Conservation (phyloP, 2,797 vertebrate species). For the Scleropages formosus region DNA sequence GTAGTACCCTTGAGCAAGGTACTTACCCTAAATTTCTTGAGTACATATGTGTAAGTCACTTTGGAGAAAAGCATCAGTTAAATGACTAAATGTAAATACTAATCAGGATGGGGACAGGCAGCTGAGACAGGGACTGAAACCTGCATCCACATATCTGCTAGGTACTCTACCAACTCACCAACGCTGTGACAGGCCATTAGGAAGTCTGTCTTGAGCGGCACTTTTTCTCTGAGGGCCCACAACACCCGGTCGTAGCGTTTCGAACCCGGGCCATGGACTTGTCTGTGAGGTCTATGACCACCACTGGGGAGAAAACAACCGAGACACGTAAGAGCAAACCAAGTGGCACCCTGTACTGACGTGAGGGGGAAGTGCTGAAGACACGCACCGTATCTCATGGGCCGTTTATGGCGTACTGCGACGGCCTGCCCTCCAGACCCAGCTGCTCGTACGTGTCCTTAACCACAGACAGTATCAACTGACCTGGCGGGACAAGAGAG, state of each 20-base stretch:
- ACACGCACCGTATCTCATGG: constrained; percentile 78
- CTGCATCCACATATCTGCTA: too few relatives aligned
- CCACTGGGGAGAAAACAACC: constrained; percentile 64
- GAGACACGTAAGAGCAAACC: constrained; percentile 5
- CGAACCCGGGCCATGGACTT: constrained; percentile 66
- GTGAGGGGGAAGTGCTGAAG: neutral
- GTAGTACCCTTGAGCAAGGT: too few relatives aligned
- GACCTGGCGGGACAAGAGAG: constrained; percentile 55
- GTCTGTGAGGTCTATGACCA: constrained; percentile 79
- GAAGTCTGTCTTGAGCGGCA: constrained; percentile 78
- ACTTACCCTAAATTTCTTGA: too few relatives aligned
- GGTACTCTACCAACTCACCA: constrained; percentile 66
- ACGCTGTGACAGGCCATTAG: constrained; percentile 72
- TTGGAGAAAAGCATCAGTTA: too few relatives aligned
- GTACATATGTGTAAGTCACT: too few relatives aligned
- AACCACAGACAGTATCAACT: constrained; percentile 77
- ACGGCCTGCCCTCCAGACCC: constrained; percentile 82
- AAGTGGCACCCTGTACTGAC: neutral
- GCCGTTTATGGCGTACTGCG: constrained; percentile 74
- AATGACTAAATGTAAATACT: too few relatives aligned
- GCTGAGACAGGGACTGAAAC: neutral
- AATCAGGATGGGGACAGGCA: too few relatives aligned
- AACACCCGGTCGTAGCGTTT: constrained; percentile 73
- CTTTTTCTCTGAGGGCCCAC: constrained; percentile 77
- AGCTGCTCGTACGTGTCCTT: constrained; percentile 88